phyloP scores from a whole-genome alignment of 1,140 invertebrate species.

The Phenacoccus solenopsis region DNA sequence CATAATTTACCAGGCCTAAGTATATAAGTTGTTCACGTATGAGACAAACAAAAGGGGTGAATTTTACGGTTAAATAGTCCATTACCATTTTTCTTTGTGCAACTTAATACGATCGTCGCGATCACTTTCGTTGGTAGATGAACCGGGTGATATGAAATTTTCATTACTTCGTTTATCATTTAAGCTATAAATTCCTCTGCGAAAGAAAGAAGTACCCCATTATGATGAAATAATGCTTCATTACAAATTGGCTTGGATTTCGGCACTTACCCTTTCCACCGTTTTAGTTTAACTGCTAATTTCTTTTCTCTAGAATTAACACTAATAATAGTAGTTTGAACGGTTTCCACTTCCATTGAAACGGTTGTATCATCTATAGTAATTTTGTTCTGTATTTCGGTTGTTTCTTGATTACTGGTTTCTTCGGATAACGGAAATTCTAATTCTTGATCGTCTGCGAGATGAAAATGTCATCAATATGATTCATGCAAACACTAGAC shows the following conservation, averaged over 20 bases:
- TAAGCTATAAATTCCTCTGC: slow-evolving; percentile 33
- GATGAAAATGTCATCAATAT: background rate
- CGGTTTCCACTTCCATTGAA: slow-evolving; percentile 30
- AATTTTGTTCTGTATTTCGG: slow-evolving; percentile 29
- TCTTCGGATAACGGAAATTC: slow-evolving; percentile 26
- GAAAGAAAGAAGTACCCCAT: background rate
- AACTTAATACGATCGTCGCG: background rate
- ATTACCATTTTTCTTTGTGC: background rate
- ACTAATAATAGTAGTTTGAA: slow-evolving; percentile 24
- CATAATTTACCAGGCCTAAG: slow-evolving; percentile 74
- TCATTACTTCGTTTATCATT: slow-evolving; percentile 51
- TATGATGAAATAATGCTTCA: slow-evolving; percentile 22
- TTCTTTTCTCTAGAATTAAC: slow-evolving; percentile 24
- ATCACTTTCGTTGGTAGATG: background rate
- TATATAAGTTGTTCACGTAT: slow-evolving; percentile 21
- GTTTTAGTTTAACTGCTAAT: slow-evolving; percentile 29
- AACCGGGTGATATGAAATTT: slow-evolving; percentile 16
- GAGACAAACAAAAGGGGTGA: slow-evolving; percentile 19
- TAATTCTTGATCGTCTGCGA: slow-evolving; percentile 25
- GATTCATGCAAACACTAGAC: background rate
- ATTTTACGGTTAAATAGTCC: background rate
- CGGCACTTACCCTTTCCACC: slow-evolving; percentile 29
- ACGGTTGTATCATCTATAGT: slow-evolving; percentile 32
- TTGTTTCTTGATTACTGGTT: background rate
- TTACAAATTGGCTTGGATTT: slow-evolving; percentile 19